phyloP scores from a whole-genome alignment of 1,140 invertebrate species.

The Grapholita molesta region DNA sequence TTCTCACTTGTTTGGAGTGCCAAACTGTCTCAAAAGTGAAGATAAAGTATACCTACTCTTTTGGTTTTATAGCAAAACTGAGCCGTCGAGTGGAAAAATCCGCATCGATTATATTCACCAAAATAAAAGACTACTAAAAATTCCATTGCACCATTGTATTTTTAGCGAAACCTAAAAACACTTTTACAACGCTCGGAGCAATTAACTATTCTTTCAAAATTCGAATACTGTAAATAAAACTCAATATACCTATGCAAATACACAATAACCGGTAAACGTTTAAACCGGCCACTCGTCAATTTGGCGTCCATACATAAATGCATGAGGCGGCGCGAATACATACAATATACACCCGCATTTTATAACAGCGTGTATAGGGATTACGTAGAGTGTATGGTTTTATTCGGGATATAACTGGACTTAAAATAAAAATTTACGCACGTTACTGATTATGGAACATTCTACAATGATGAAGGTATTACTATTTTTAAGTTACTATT shows the following conservation, averaged over 20 bases:
- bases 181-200: not conserved
- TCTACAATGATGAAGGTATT: too few relatives aligned
- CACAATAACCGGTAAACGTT: constrained; percentile 6
- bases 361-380: not conserved
- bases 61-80: too few relatives aligned
- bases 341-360: not conserved
- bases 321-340: constrained; percentile 4
- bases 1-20: too few relatives aligned
- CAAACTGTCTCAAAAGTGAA: too few relatives aligned
- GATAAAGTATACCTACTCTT: too few relatives aligned
- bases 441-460: too few relatives aligned
- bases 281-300: constrained; percentile 15
- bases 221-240: constrained; percentile 10
- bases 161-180: not conserved
- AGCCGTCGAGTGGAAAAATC: too few relatives aligned
- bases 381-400: not conserved
- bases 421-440: too few relatives aligned
- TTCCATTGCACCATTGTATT: not conserved
- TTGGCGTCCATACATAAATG: constrained; percentile 10
- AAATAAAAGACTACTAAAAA: not conserved
- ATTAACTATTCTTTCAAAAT: not conserved
- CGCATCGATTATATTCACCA: not conserved
- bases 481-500: too few relatives aligned
- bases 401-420: too few relatives aligned
- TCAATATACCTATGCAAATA: constrained; percentile 14